These are phyloP conservation scores for Nesoenas mayeri DNA, from an alignment of 2,113 vertebrate genomes.

Conservation along the genomic window DNA sequence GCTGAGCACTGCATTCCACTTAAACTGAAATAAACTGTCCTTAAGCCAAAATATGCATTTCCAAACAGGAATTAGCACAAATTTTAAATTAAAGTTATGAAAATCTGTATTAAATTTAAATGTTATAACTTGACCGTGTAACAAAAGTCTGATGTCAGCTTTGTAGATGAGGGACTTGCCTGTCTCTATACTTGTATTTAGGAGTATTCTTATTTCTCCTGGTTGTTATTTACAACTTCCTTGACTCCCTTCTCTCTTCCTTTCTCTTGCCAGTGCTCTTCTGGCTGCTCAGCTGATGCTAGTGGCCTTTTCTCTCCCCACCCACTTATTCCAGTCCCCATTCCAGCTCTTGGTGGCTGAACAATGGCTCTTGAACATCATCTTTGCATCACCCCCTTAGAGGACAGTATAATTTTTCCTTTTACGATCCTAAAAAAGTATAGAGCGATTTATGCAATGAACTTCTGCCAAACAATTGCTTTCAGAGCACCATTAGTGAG, in stretches of 20 bases:
- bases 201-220: background rate
- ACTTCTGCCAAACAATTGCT: slow-evolving; percentile 22
- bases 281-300: background rate
- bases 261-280: background rate
- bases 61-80: background rate
- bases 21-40: background rate
- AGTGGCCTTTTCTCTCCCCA: background rate
- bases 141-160: background rate
- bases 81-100: background rate
- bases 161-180: background rate
- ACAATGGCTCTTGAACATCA: background rate
- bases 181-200: background rate
- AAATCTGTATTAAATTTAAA: background rate
- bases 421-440: background rate
- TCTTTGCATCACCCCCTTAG: background rate
- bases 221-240: background rate
- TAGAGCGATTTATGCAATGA: background rate
- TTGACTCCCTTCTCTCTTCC: background rate
- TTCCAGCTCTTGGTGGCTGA: background rate
- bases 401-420: slow-evolving; percentile 3
- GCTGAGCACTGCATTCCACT: background rate
- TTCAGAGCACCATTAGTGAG: background rate
- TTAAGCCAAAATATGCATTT: background rate
- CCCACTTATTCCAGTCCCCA: background rate
- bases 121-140: background rate